Evolutionary conservation across 2,888 invertebrate genomes (phyloP), one percentile per base, ranked within the genome.

Genomic region (Pyralis farinalis): DNA sequence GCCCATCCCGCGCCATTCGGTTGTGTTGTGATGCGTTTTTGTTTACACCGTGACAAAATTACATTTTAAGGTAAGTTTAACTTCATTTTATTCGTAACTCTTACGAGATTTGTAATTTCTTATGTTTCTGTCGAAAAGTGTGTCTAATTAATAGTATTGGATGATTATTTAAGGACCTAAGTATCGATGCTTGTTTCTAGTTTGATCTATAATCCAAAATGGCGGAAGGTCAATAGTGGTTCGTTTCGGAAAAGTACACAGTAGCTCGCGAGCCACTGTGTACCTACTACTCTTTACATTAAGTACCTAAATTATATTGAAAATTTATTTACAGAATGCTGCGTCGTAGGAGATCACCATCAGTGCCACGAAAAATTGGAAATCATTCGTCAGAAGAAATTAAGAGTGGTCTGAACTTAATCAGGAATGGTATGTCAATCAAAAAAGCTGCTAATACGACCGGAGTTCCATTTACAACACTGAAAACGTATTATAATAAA

Each of bases 151-250:
- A n/a, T n/a, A n/a, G n/a, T n/a, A n/a, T n/a, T n/a, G n/a, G n/a
- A n/a, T n/a, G n/a, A n/a, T n/a, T n/a, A n/a, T n/a, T n/a, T n/a
- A n/a, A n/a, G n/a, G n/a, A n/a, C n/a, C n/a, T n/a, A n/a, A n/a
- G n/a, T n/a, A n/a, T n/a, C n/a, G n/a, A n/a, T n/a, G n/a, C n/a
- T n/a, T n/a, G n/a, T n/a, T n/a, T n/a, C n/a, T n/a, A n/a, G n/a
- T n/a, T n/a, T n/a, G n/a, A n/a, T n/a, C n/a, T n/a, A n/a, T n/a
- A n/a, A n/a, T 40, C 34, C 38, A 41, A 42, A 45, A 42, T 45
- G 42, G 45, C 45, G 45, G 10, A 34, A 31, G 11, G 45, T 45
- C n/a, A 9, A 45, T 42, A 45, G 44, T 45, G 44, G 35, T 42
- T 45, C 44, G 42, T 5, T 25, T 25, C 7, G 3, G 3, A 25